Conservation (phyloP, 2,888 invertebrate genomes). For the Parascotia fuliginaria region DNA sequence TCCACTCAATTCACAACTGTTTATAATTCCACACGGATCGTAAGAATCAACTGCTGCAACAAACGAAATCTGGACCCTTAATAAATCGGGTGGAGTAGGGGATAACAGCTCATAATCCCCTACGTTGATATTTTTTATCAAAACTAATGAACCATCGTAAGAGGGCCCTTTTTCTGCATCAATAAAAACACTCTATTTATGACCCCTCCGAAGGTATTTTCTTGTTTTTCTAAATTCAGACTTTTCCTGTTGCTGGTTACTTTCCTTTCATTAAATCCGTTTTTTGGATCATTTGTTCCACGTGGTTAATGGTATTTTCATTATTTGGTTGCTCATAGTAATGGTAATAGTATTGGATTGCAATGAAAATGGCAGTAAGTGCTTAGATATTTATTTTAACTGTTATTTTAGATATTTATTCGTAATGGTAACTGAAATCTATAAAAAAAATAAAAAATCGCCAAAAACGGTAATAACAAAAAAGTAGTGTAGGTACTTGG, state of each 20-base stretch:
- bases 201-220: constrained; percentile 15
- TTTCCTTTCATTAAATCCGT: constrained; percentile 28
- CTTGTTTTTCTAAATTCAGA: constrained; percentile 10
- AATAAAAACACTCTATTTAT: constrained; percentile 38
- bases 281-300: constrained; percentile 28
- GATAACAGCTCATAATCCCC: constrained; percentile 4
- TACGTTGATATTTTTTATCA: constrained; percentile 19
- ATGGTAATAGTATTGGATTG: neutral
- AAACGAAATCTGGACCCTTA: neutral
- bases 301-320: constrained; percentile 14
- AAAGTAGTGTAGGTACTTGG: too few species aligned
- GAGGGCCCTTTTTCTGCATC: constrained; percentile 22
- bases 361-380: neutral
- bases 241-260: constrained; percentile 19
- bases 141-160: constrained; percentile 27
- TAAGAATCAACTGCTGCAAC: neutral
- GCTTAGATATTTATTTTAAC: too few species aligned
- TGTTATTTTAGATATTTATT: too few species aligned
- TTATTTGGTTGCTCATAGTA: neutral
- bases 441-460: too few species aligned
- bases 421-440: too few species aligned
- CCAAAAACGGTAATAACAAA: too few species aligned
- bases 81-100: neutral
- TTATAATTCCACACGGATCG: neutral
- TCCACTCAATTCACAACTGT: neutral